Conservation (phyloP, 2,113 vertebrate genomes). For the Salvelinus alpinus region DNA sequence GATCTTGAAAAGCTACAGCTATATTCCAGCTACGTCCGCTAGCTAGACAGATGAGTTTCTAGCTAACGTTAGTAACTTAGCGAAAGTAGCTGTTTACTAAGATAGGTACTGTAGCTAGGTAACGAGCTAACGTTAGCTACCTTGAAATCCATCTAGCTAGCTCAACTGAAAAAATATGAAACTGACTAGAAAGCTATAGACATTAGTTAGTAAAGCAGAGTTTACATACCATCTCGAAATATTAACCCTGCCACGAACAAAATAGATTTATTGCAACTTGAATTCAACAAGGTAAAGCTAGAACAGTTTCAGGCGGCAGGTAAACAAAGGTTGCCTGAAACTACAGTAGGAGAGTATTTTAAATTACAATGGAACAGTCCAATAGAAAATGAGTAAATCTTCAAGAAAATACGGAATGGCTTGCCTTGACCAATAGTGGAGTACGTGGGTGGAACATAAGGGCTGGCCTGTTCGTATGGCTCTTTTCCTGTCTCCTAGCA, state of each 20-base stretch:
- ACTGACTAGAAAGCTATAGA: no score
- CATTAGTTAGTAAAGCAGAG: neutral
- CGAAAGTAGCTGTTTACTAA: no score
- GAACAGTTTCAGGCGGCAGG: neutral
- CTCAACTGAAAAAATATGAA: no score
- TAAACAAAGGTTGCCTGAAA: conserved; percentile 47
- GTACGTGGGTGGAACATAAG: conserved; percentile 1
- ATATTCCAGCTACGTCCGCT: no score
- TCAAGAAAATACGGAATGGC: rapidly evolving
- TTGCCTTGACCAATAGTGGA: conserved; percentile 32
- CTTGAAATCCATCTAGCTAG: no score
- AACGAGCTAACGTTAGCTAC: neutral
- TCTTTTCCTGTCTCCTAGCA: conserved; percentile 60
- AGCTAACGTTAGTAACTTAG: no score
- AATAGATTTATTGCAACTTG: neutral
- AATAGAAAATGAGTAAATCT: conserved; percentile 33
- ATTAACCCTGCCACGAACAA: neutral
- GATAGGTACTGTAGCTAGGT: neutral
- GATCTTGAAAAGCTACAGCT: no score
- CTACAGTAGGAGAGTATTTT: conserved; percentile 5
- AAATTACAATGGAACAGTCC: conserved; percentile 20
- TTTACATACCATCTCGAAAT: neutral
- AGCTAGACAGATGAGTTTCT: no score
- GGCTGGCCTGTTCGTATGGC: conserved; percentile 21
- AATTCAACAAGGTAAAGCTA: neutral